Base-by-base conservation (phyloP, 2,888 invertebrate genomes). In the Julus scanicus region DNA sequence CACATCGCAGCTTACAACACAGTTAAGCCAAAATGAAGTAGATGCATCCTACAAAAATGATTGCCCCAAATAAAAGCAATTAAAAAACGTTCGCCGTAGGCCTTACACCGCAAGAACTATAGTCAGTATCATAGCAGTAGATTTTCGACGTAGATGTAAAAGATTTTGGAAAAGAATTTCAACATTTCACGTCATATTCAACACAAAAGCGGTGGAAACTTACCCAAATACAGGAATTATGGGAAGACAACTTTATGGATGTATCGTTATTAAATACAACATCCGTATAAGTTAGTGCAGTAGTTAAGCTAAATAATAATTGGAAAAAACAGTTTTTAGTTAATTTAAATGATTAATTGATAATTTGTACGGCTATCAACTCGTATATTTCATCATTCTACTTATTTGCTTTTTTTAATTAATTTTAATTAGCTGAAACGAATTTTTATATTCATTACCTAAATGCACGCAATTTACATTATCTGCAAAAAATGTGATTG, bases 1-100 rank as follows among this genome's bases (percentile, higher is more conserved):
- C 5, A n/a, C 57, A 37, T 88, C 88, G 44, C 88, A 88, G 39
- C 88, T 88, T 40, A 86, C 88, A 29, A 88, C 4, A 86, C 85
- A 37, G 39, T 88, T 88, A 1, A 88, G 83, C 88, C 88, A 88
- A 39, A 57, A 88, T 57, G 88, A 88, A 29, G 44, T 5, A 1
- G 88, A 88, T 17, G 40, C 83, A 63, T 88, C 88, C 88, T 88
- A 20, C 29, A 44, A 6, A 15, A 86, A 44, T 5, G 17, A 17
- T 40, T 11, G 86, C 13, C n/a, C 44, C 37, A 40, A 85, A 37
- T 37, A 20, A 40, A 85, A n/a, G 8, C 13, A 20, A 11, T 39
- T 39, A n/a, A 85, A 29, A 53, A 11, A 53, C 0, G 11, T 53
- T 11, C 11, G 53, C 13, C 3, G 9, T 13, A 53, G 3, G 11